Base-by-base conservation (phyloP, 2,888 invertebrate species). In the Drosophila eohydei region DNA sequence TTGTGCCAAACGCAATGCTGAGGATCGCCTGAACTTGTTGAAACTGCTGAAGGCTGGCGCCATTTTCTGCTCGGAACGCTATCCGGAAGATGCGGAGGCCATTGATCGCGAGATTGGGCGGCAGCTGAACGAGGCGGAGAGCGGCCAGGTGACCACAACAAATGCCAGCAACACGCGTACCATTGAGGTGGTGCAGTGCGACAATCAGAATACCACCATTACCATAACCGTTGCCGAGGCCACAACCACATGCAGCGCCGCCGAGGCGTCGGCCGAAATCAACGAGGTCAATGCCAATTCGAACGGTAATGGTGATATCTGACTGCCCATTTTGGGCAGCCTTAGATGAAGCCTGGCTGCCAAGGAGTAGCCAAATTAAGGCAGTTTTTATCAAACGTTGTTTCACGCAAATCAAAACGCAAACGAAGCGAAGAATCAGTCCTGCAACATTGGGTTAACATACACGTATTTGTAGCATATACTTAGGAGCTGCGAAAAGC, bases 1-100 rank as follows among this genome's bases (percentile, higher is more conserved):
- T 83, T 95, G 95, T 88, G 97, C 97, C 91, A 97, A 97, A 93
- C 95, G 97, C 75, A 96, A 96, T 93, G 97, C 97, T 54, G 96
- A 97, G 93, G 97, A 97, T 93, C 96, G 97, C 57, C 95, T 97
- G 95, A 97, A 97, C 93, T 94, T 97, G 91, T 93, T 97, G 90
- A 96, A 97, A 93, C 93, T 97, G 82, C 96, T 93, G 9, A 92
- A 91, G 67, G 92, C 92, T n/a, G 92, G 92, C 6, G 92, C 92
- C 48, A 92, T 92, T 34, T 92, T 92, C 59, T 92, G 92, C 72
- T 92, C 92, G 21, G 92, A 92, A 77, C 91, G 92, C 12, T 92
- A 92, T 90, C 92, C 92, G 26, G 92, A 92, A 63, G 92, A 92
- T 74, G 92, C 92, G 14, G 92, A 92, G 79, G 92, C 91, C 56